Base-by-base conservation (phyloP, 2,797 vertebrate genomes). In the Myotis planiceps region DNA sequence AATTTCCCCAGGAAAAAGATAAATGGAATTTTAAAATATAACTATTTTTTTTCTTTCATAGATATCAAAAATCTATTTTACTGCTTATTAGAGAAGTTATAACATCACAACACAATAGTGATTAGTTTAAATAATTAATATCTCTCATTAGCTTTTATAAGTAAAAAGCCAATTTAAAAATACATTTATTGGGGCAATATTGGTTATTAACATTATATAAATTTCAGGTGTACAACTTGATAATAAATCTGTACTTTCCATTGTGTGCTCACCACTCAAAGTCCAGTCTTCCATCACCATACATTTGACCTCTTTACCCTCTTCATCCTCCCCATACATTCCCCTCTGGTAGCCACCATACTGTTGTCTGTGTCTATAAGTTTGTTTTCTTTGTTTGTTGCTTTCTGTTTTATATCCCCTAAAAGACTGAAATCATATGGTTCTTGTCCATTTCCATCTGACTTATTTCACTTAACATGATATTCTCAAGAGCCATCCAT, bases 61-160 rank as follows among this genome's bases (percentile, higher is more conserved):
- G 21, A n/a, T 29, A 80, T 60, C 6, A 88, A 92, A 92, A 89
- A 60, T 69, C 12, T 42, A 76, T 78, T 96, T 96, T 92, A 96
- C 63, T 94, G 14, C 95, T 69, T 72, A 84, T 75, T 72, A 85
- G 16, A 93, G 14, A 82, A 80, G 25, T 89, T 96, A 95, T 29
- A 95, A 95, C 87, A 76, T 42, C 65, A 71, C n/a, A 87, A 86
- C 1, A 75, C n/a, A 90, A 86, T 0, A 34, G 34, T 86, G 63
- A 76, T 60, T 81, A 29, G 27, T 87, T 94, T 68, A 93, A 78
- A 76, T 53, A 58, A 42, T 42, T 42, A 42, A 94, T 47, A 51
- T 4, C 58, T 42, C 21, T 80, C 42, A 49, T 83, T 86, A 76
- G 23, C 4, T 82, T 88, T 92, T 86, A 90, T 9, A 94, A 68